Base-by-base conservation (phyloP, 2,888 invertebrate species). In the Nomada hirtipes region DNA sequence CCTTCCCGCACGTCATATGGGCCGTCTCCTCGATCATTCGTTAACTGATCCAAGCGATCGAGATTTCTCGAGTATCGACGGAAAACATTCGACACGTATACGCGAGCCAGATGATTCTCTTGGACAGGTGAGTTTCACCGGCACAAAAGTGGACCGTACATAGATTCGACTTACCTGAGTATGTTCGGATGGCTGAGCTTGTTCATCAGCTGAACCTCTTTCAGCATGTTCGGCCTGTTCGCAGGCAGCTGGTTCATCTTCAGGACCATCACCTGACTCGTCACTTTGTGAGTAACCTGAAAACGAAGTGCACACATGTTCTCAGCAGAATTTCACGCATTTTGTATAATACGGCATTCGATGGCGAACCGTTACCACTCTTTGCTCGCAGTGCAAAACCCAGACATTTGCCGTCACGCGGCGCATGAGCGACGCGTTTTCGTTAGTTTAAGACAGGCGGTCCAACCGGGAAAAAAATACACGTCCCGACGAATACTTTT, bases 121-220 rank as follows among this genome's bases (percentile, higher is more conserved):
- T 50, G 23, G 10, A 23, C 63, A 4, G 29, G 4, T 13, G 63
- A 80, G 76, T 86, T 86, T 86, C 84, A 67, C 79, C 59, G 26
- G 15, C 47, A 69, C 44, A 79, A 78, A 86, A 82, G 84, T 79
- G 77, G 60, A 82, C 75, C 84, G 83, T 72, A 80, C 61, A 75
- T 53, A 18, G 57, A 55, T 70, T 68, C 57, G 68, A 89, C 94
- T 94, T 93, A 98, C 98, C 97, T 97, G 90, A 99, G 96, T 93
- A 99, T 98, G 94, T 99, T 98, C 82, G 98, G 97, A 95, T 99
- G 98, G 92, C 97, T 98, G 88, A 99, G 96, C 92, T 97, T 97
- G 95, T 99, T 99, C 97, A 99, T 98, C 91, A 99, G 96, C 95
- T 99, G 98, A 88, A 98, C 98, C 95, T 99, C 99, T 92, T 98